Evolutionary conservation across 2,888 invertebrate genomes (phyloP).

Genomic region (Heliconius ismenius): DNA sequence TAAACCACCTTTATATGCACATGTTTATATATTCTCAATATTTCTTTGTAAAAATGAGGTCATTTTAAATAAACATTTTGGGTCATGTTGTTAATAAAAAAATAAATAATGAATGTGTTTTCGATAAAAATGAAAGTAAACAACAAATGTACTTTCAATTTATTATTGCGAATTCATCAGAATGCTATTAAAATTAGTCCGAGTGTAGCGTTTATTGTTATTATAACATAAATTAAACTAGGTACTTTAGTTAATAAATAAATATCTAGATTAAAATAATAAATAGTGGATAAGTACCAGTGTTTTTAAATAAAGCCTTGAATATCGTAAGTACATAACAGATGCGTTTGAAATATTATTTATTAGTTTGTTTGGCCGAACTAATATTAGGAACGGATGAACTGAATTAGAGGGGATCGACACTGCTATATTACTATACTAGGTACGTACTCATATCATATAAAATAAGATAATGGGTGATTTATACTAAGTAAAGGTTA

Average conservation of each 20-base stretch:
- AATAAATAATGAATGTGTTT: constrained; percentile 12
- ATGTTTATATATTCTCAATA: neutral
- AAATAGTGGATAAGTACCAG: neutral
- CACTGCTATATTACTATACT: neutral
- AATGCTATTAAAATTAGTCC: neutral
- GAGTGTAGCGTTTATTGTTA: neutral
- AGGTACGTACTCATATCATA: neutral
- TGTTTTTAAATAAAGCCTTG: neutral
- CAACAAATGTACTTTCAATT: neutral
- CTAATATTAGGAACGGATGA: constrained; percentile 17
- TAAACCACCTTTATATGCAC: neutral
- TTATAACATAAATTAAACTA: neutral
- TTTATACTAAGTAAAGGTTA: neutral
- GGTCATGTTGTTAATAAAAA: constrained; percentile 16
- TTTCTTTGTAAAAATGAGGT: constrained; percentile 13
- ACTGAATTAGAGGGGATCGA: constrained; percentile 7
- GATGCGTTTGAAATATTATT: constrained; percentile 7
- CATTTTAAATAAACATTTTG: constrained; percentile 16
- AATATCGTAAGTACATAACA: neutral
- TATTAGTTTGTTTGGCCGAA: constrained; percentile 1
- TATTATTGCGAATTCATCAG: neutral
- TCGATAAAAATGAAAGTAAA: constrained; percentile 2
- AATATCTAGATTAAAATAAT: neutral
- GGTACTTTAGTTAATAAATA: neutral
- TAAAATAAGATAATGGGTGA: neutral